A percentile compares a stretch with the other conserved stretches of the same genome.
Evolutionary conservation across 2,888 invertebrate genomes (phyloP).

Genomic region (Petrolisthes cinctipes): DNA sequence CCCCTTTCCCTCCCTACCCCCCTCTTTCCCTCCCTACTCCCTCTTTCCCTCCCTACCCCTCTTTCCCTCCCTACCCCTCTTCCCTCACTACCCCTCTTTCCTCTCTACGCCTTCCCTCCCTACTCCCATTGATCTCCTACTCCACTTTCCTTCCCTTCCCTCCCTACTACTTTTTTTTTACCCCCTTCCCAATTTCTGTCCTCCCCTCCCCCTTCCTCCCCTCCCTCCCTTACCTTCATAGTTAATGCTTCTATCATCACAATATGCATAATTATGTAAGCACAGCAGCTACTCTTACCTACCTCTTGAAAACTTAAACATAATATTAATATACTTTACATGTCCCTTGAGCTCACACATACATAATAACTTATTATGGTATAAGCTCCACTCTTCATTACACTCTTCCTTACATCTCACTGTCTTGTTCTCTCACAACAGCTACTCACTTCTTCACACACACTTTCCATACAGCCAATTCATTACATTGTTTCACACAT

Average conservation of each 20-base stretch:
- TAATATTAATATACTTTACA: too few relatives aligned
- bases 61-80: background rate
- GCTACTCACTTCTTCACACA: background rate
- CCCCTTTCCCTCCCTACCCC: background rate
- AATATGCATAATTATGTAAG: too few relatives aligned
- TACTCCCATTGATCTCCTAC: too few relatives aligned
- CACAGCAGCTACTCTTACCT: too few relatives aligned
- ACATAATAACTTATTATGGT: too few relatives aligned
- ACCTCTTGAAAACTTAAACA: too few relatives aligned
- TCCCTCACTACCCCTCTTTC: background rate
- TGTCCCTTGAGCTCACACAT: too few relatives aligned
- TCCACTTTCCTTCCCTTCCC: background rate
- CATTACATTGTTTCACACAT: background rate
- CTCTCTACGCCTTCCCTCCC: too few relatives aligned
- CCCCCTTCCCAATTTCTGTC: background rate
- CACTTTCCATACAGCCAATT: background rate
- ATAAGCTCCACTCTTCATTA: too few relatives aligned
- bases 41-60: background rate
- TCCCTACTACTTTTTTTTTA: background rate
- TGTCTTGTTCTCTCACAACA: background rate
- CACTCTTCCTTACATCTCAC: background rate
- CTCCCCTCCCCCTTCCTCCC: background rate
- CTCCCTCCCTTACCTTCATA: background rate
- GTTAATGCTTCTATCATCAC: too few relatives aligned
- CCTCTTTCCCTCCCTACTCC: background rate